Percentiles rank a stretch among this genome's conserved stretches.
These are phyloP conservation scores for Cherax quadricarinatus DNA, from an alignment of 1,140 invertebrate genomes.

Conservation along the genomic window DNA sequence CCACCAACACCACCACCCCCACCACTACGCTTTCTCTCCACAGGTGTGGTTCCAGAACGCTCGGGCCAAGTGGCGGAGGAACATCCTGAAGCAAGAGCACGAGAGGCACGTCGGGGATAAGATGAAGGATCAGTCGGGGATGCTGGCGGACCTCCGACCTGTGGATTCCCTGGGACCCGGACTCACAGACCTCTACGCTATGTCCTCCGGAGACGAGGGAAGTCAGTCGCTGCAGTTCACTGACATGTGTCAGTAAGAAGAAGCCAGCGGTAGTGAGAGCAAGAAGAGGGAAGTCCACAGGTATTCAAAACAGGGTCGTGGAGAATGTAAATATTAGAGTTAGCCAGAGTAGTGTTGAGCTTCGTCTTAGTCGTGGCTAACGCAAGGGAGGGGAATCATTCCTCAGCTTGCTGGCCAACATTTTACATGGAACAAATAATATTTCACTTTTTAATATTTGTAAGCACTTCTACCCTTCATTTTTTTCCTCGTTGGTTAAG, in stretches of 20 bases:
- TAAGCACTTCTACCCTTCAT: neutral
- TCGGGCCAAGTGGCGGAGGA: slow-evolving; percentile 95
- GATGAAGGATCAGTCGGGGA: slow-evolving; percentile 56
- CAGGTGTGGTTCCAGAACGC: slow-evolving; percentile 99
- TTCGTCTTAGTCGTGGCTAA: neutral
- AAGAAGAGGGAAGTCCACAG: neutral
- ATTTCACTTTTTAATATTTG: neutral
- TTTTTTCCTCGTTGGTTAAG: neutral
- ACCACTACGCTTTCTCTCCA: slow-evolving; percentile 74
- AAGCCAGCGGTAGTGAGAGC: neutral
- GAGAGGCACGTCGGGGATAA: slow-evolving; percentile 59
- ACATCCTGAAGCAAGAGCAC: slow-evolving; percentile 73
- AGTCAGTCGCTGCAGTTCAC: slow-evolving; percentile 61
- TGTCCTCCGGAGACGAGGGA: slow-evolving; percentile 64
- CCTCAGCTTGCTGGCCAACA: neutral
- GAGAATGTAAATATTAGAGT: slow-evolving; percentile 10
- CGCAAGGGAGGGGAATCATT: neutral
- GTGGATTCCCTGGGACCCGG: slow-evolving; percentile 60
- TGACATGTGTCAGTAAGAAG: slow-evolving; percentile 61
- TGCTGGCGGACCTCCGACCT: slow-evolving; percentile 53
- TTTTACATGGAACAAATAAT: neutral
- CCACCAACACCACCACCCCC: slow-evolving; percentile 43
- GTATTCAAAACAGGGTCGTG: neutral
- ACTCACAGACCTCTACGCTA: slow-evolving; percentile 65
- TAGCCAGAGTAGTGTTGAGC: neutral